Conservation (phyloP, 1,140 invertebrate genomes). For the Ceratina calcarata region DNA sequence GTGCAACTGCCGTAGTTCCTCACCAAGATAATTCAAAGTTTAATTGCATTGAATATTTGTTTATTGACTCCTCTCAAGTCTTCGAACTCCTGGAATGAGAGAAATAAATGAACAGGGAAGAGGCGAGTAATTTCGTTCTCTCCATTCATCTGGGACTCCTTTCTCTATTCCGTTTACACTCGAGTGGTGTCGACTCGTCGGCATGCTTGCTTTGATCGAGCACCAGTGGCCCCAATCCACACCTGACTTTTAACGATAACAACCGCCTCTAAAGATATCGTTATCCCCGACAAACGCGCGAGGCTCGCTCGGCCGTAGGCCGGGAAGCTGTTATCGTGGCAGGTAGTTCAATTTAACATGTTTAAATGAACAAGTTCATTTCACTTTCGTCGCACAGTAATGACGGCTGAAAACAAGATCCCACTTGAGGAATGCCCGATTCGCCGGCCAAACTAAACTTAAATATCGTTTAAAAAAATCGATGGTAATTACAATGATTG, state of each 20-base stretch:
- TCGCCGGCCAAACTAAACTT: too few species aligned
- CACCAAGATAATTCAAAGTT: too few species aligned
- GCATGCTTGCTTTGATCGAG: conserved; percentile 57
- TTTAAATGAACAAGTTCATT: conserved; percentile 61
- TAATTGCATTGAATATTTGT: too few species aligned
- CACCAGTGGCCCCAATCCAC: conserved; percentile 69
- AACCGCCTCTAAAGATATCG: conserved; percentile 67
- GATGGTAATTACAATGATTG: too few species aligned
- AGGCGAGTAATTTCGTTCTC: too few species aligned
- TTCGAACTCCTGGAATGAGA: too few species aligned
- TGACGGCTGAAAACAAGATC: too few species aligned
- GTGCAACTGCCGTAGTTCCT: too few species aligned
- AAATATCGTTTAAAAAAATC: too few species aligned
- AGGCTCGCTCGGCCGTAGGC: conserved; percentile 26
- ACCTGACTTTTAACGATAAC: conserved; percentile 73
- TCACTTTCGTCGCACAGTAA: conserved; percentile 22
- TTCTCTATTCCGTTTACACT: background rate
- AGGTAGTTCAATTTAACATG: conserved; percentile 59
- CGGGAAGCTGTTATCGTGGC: conserved; percentile 61
- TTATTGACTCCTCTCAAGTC: too few species aligned
- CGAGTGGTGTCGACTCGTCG: conserved; percentile 7
- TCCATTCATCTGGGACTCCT: background rate
- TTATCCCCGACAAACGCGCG: conserved; percentile 52
- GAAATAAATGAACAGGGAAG: too few species aligned
- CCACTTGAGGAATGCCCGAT: too few species aligned